Base-by-base conservation (phyloP, 2,888 invertebrate genomes). In the Tiphia femorata region DNA sequence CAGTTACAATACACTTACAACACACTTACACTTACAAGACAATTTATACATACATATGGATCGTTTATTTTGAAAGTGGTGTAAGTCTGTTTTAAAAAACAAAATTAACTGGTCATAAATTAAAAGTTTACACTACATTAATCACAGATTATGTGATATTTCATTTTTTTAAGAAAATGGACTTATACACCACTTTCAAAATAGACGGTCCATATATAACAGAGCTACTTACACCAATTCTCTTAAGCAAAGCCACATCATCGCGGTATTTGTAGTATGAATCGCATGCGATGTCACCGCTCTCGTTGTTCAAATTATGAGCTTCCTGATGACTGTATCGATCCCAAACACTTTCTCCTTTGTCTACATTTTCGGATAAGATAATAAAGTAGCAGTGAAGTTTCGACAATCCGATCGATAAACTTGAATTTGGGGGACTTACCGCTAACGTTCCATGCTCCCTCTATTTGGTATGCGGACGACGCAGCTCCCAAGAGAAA, bases 221-320 rank as follows among this genome's bases (percentile, higher is more conserved):
- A n/a, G n/a, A 29, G 10, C 27, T 19, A 57, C 30, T 46, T 54
- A 69, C 64, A 8, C 59, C 61, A 2, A 70, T 23, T 0, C 25
- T 7, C 6, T 64, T 64, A n/a, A 67, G 1, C 20, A 64, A 2
- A 0, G 51, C 49, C 1, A 69, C 19, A 10, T 69, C 69, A 4
- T 64, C 67, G 29, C 55, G 54, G 41, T 58, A 64, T 17, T 61
- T 86, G 73, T 90, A 87, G 74, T 91, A 92, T 10, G 90, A 91
- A 76, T 92, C 90, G 23, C 90, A 89, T 0, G 92, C 90, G 0
- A 90, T 84, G 60, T 92, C 90, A 0, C 87, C 91, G 50, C 87
- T 90, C 1, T 86, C 85, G 3, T 85, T 81, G 61, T 89, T 87
- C 61, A 77, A 78, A 6, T 91, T 86, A 17, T 86, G 85, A 20